A percentile compares a stretch with the other conserved stretches of the same genome.
phyloP scores from a whole-genome alignment of 2,797 vertebrate genomes.

The Florisuga fusca region DNA sequence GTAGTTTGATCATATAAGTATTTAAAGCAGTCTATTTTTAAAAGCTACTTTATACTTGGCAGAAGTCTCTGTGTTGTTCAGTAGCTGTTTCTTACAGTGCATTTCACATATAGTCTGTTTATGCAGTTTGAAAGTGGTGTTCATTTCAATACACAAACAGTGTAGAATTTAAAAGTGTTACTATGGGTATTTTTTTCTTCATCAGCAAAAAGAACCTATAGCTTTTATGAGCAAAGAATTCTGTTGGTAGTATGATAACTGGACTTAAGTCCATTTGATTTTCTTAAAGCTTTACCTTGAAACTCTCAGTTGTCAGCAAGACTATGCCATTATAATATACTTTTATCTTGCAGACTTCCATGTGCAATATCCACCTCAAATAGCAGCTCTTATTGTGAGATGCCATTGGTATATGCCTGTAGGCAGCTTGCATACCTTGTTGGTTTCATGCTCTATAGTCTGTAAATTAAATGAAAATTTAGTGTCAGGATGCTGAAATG shows the following conservation, averaged over 20 bases:
- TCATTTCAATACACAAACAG: not conserved
- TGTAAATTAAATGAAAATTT: not conserved
- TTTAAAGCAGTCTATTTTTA: not conserved
- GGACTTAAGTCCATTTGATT: not conserved
- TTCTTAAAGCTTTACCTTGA: not conserved
- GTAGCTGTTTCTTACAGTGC: not conserved
- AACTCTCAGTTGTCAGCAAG: not conserved
- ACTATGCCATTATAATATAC: not conserved
- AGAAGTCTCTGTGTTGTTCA: not conserved
- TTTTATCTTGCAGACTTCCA: not conserved
- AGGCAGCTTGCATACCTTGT: not conserved
- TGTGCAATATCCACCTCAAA: not conserved
- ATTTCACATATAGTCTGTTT: not conserved
- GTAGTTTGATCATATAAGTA: not conserved
- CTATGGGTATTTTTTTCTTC: not conserved
- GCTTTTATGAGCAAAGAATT: not conserved
- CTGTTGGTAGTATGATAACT: not conserved
- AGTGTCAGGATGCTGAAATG: not conserved
- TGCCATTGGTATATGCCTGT: not conserved
- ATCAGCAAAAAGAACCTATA: not conserved
- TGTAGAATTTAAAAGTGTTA: not conserved
- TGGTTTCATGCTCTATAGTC: not conserved
- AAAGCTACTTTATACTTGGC: not conserved
- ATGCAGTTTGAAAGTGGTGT: not conserved
- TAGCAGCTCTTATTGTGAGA: not conserved